A percentile compares a stretch with the other conserved stretches of the same genome.
Evolutionary conservation across 2,797 vertebrate species (phyloP).

Genomic region (Eremophila alpestris): DNA sequence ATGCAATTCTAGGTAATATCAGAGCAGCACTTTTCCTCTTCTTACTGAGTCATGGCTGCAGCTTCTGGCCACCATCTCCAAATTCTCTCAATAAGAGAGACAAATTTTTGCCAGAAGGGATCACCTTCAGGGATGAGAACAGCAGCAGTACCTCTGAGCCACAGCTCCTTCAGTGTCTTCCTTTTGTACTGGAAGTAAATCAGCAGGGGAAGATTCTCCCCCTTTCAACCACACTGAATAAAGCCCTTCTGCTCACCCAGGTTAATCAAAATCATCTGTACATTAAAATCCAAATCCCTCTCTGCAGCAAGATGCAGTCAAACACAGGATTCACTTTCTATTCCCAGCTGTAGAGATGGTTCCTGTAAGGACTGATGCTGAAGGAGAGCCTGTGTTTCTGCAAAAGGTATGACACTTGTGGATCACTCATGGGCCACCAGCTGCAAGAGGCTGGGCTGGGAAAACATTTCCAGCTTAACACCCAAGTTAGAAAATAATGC

Average conservation of each 20-base stretch:
- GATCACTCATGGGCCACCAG: background rate
- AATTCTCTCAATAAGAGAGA: background rate
- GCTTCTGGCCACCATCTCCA: background rate
- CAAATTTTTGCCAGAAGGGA: background rate
- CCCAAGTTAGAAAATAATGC: conserved; percentile 3
- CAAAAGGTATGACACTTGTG: background rate
- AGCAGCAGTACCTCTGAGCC: background rate
- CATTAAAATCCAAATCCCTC: background rate
- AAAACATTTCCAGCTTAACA: background rate
- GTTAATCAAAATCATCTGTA: background rate
- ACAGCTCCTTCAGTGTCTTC: background rate
- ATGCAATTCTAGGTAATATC: conserved; percentile 8
- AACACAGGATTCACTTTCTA: background rate
- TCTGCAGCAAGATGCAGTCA: background rate
- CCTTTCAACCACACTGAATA: background rate
- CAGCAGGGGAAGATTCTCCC: background rate
- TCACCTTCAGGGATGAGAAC: background rate
- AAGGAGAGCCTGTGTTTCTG: background rate
- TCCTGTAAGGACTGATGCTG: background rate
- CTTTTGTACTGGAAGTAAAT: background rate
- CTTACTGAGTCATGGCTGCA: background rate
- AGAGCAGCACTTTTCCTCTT: background rate
- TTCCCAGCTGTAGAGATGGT: background rate
- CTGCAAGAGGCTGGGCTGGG: background rate
- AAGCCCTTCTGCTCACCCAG: background rate